Evolutionary conservation across 1,140 invertebrate genomes (phyloP), one percentile per base, ranked within the genome.

Genomic region (Phocides pigmalion): DNA sequence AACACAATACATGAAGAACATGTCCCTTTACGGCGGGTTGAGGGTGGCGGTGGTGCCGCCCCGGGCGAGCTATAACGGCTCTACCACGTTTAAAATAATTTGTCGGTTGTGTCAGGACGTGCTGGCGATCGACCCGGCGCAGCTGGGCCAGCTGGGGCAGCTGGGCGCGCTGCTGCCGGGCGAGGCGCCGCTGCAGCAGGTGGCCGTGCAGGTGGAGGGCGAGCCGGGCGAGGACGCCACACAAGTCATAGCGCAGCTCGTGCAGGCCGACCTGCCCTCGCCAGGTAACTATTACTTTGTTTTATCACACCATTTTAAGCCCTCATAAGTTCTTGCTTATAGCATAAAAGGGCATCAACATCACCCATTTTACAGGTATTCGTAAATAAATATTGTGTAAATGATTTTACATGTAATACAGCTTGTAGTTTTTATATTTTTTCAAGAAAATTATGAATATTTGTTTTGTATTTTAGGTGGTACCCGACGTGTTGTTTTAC

Each of bases 191-290:
- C 74, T 91, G 84, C 90, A 92, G 87, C 83, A 87, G 90, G 85
- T 84, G 62, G 87, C 88, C 70, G 91, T 91, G 87, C 93, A 87
- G 86, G 92, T 88, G 84, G 92, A 89, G 87, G 93, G 93, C 68
- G 84, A 94, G 85, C 82, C 93, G 87, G 85, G 94, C 87, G 91
- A 92, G 71, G 91, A 92, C 69, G 81, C 89, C 73, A 92, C 94
- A 47, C 95, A 96, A 89, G 95, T 97, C 73, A 95, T 96, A 16
- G 96, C 96, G 61, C 96, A 97, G 87, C 94, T 97, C 19, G 94
- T 97, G 32, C 95, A 96, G 91, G 95, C 96, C 0, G 95, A 96
- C 82, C 93, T 95, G 70, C 95, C 95, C 3, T 95, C 95, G 65
- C 95, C 96, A 74, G 95, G 96, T 96, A 92, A 22, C 20, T 3